phyloP scores from a whole-genome alignment of 2,113 vertebrate genomes.

The Potamarius usumacintae region DNA sequence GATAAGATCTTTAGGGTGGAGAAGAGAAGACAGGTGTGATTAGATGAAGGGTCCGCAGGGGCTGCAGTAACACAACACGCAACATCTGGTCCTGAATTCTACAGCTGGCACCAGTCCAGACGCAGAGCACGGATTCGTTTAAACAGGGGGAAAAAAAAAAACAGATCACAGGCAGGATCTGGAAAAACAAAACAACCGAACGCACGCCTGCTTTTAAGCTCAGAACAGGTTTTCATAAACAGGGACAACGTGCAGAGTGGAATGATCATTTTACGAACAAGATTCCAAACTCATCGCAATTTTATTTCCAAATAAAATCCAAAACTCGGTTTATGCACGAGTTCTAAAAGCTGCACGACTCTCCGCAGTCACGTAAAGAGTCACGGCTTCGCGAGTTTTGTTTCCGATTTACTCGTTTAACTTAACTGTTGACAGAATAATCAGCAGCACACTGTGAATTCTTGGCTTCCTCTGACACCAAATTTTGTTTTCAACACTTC shows the following conservation, averaged over 20 bases:
- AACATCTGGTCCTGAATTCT: slow-evolving; percentile 60
- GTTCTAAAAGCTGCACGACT: neutral
- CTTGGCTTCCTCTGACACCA: no score
- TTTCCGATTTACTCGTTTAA: no score
- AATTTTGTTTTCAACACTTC: no score
- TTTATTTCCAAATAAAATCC: no score
- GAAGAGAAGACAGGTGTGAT: slow-evolving; percentile 58
- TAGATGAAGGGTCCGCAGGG: slow-evolving; percentile 55
- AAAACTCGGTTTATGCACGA: neutral
- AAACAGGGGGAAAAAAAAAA: slow-evolving; percentile 20
- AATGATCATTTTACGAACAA: neutral
- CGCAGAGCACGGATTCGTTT: neutral
- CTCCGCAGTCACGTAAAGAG: neutral
- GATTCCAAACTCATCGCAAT: neutral
- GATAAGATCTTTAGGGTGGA: slow-evolving; percentile 16
- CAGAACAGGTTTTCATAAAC: neutral
- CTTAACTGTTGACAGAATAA: no score
- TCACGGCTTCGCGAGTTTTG: neutral
- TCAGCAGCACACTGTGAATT: no score
- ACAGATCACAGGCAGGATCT: slow-evolving; percentile 16
- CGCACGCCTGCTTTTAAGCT: neutral
- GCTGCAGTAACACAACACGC: slow-evolving; percentile 42
- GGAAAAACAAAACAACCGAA: neutral
- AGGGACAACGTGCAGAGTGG: neutral
- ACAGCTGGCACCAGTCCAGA: slow-evolving; percentile 25